Conservation (phyloP, 2,113 vertebrate species). For the Entelurus aequoreus region DNA sequence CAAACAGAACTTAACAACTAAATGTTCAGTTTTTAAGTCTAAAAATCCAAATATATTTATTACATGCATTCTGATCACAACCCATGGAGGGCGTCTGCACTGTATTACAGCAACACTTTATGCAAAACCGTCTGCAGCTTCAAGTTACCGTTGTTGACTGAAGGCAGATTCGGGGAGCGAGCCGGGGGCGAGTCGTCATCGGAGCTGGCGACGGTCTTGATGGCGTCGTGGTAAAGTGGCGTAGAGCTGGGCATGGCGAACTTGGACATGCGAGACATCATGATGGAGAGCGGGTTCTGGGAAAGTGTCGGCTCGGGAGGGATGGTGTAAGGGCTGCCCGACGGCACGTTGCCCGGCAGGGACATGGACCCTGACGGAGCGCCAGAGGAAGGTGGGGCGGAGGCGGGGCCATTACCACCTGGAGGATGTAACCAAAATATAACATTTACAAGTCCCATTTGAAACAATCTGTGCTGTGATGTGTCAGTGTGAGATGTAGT, state of each 20-base stretch:
- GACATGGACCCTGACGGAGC: conserved; percentile 73
- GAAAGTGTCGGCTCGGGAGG: conserved; percentile 95
- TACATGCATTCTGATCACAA: too few relatives aligned
- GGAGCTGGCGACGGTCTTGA: conserved; percentile 98
- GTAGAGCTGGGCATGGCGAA: conserved; percentile 99
- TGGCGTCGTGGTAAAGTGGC: conserved; percentile 96
- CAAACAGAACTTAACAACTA: too few relatives aligned
- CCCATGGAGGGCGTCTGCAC: too few relatives aligned
- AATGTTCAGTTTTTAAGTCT: too few relatives aligned
- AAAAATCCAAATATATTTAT: too few relatives aligned
- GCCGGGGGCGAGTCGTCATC: conserved; percentile 97
- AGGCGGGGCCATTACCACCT: conserved; percentile 89
- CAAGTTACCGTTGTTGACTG: conserved; percentile 87
- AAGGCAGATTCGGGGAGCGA: conserved; percentile 92
- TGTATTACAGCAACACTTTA: too few relatives aligned
- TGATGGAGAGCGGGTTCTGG: conserved; percentile 97
- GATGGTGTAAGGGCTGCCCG: conserved; percentile 94
- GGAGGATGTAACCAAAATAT: conserved; percentile 3
- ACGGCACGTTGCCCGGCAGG: conserved; percentile 76
- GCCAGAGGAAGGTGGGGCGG: conserved; percentile 80
- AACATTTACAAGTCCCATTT: not conserved
- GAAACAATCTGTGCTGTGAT: not conserved
- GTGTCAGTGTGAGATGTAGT: not conserved
- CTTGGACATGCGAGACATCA: conserved; percentile 99
- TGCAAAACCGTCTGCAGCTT: too few relatives aligned